Evolutionary conservation across 2,888 invertebrate genomes (phyloP), one percentile per base, ranked within the genome.

Genomic region (Limnephilus auricula): DNA sequence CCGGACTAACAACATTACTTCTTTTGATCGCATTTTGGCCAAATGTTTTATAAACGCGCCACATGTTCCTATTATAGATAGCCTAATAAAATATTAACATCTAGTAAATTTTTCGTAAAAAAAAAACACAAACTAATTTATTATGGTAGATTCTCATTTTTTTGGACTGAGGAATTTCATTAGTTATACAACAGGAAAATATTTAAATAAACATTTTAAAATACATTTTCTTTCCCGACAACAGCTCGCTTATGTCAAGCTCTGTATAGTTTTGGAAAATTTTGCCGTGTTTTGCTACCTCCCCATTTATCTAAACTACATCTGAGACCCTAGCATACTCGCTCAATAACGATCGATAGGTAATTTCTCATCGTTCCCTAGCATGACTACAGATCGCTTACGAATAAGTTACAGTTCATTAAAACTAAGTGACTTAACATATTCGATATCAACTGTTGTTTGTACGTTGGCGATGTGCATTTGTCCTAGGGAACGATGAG

Each of bases 1-100:
- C 65, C 65, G 9, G 6, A n/a, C 65, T 65, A 65, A 65, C 65
- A 65, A 25, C 65, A 65, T 65, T n/a, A 65, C n/a, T 65, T 65
- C 65, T 65, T 65, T 65, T n/a, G 65, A 65, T 65, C 65, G 65
- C 25, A 25, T 65, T 65, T 65, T n/a, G 65, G 65, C 65, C 65
- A 65, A 65, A 65, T n/a, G 65, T 65, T 65, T 65, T 65, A 65
- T 65, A 65, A 65, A 65, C 65, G 65, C 65, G 65, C 65, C 65
- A n/a, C 65, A 65, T 65, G 65, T 65, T 65, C 25, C 50, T 6
- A 25, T 9, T 65, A 25, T 65, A 65, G 25, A 65, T 65, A 65
- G 65, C 1, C 65, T n/a, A 50, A 65, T 65, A 65, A 65, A 65
- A 65, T n/a, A 65, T 65, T 25, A 65, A 65, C 65, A 65, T 65